Conservation (phyloP, 2,888 invertebrate species). For the Rhabditophanes sp. region DNA sequence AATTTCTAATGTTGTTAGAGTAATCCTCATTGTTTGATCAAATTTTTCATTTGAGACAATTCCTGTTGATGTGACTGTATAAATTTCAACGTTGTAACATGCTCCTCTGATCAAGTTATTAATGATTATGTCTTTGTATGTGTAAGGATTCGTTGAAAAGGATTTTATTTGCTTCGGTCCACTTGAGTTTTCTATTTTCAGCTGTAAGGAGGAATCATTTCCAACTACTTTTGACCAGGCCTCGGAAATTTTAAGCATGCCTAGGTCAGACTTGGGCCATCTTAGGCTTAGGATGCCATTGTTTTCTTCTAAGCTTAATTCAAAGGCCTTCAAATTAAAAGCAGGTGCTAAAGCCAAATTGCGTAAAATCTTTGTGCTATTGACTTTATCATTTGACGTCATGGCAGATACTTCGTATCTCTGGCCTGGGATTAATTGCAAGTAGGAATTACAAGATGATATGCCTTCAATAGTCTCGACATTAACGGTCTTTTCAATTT, state of each 20-base stretch:
- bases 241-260: constrained; percentile 19
- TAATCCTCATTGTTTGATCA: constrained; percentile 27
- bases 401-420: constrained; percentile 19
- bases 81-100: constrained; percentile 38
- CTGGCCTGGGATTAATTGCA: constrained; percentile 15
- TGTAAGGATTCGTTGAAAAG: constrained; percentile 9
- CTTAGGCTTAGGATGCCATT: constrained; percentile 25
- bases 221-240: constrained; percentile 40
- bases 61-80: constrained; percentile 39
- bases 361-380: constrained; percentile 27
- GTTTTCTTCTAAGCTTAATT: constrained; percentile 27
- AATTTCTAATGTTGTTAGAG: constrained; percentile 28
- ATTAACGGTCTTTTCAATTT: constrained; percentile 17
- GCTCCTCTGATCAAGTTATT: constrained; percentile 16
- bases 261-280: constrained; percentile 37
- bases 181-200: constrained; percentile 20
- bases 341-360: constrained; percentile 37
- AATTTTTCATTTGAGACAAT: constrained; percentile 34
- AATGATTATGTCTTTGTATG: constrained; percentile 11
- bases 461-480: constrained; percentile 5
- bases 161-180: constrained; percentile 4
- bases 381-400: constrained; percentile 11
- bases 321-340: constrained; percentile 36
- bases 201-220: constrained; percentile 24
- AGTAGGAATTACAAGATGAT: constrained; percentile 8